Evolutionary conservation across 2,888 invertebrate genomes (phyloP), one percentile per base, ranked within the genome.

Genomic region (Brachyopa scutellaris): DNA sequence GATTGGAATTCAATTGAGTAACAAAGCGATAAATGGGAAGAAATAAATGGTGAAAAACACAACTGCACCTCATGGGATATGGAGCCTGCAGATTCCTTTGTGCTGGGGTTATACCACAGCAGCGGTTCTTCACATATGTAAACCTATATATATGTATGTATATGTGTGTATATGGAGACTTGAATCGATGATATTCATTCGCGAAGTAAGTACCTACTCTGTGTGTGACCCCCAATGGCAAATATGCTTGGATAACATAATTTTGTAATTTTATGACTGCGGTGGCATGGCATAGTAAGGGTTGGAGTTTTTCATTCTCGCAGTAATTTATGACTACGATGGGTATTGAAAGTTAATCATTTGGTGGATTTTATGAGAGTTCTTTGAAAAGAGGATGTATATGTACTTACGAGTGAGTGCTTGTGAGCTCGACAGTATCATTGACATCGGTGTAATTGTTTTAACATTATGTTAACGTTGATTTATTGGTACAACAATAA

Each of bases 1-100:
- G 57, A 59, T 66, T 66, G 57, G 31, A 66, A 59, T 74, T 74
- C 51, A 66, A 74, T 59, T 66, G 49, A 74, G 23, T 59, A 51
- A 33, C 51, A 66, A 42, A 66, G 57, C 57, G 66, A 74, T 55
- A 74, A 74, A 66, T 23, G n/a, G 31, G 13, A 38, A 17, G 26
- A 19, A 57, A 11, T 29, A 8, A 36, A 38, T 38, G 9, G 11
- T 2, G 6, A n/a, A 55, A 55, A 31, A 21, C 15, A 15, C 36
- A 53, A 42, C 55, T 55, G 21, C n/a, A 15, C 19, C 47, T 42
- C 40, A 42, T n/a, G 33, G 57, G 55, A 49, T 31, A 13, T 23
- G 36, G 13, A 47, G 29, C 47, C 33, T 11, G 19, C 23, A 40
- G 31, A 33, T 0, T 13, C 38, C 8, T 47, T 36, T 19, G 51